Evolutionary conservation across 30 jellyfish, hydroid and myxozoan genomes (phyloP), one percentile per base, ranked within the genome.

Genomic region (Aurelia aurita): DNA sequence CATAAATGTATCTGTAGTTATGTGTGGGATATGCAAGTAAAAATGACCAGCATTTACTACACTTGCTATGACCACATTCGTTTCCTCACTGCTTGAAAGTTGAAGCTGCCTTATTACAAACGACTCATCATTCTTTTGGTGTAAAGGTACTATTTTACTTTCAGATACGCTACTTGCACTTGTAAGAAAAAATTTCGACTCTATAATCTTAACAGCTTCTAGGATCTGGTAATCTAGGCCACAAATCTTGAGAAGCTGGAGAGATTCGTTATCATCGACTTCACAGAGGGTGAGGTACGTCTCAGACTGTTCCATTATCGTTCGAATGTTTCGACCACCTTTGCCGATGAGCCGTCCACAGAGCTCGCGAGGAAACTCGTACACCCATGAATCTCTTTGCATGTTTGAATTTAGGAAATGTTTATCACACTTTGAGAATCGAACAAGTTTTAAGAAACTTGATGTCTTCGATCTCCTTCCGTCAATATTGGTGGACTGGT

Each of bases 271-370:
- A 10, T 20, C 31, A 25, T 44, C 44, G 11, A 25, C 72, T n/a
- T 69, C 74, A 49, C 57, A 57, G 18, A 87, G 29, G 16, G 74
- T 31, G 10, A 87, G 47, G 43, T 31, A 22, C n/a, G 96, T 61
- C 9, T 77, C 78, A 12, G 96, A 26, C 20, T 77, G 77, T 13
- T 68, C 74, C 74, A 76, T 67, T 13, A 87, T 15, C 43, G 76
- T 25, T 55, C 59, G 69, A 35, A 87, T 55, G 79, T 78, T 87
- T 14, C 77, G 66, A 18, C 96, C 96, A 28, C 58, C 72, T 62
- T 76, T 87, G 23, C 96, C 96, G 19, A 87, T 66, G 45, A 87
- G 70, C 39, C 96, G 87, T 18, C 96, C 96, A 60, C 96, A 87
- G 26, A 68, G 82, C 74, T 61, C 87, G 27, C 16, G 25, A 12